Evolutionary conservation across 2,797 vertebrate species (phyloP), one percentile per base, ranked within the genome.

Genomic region (Sitta carolinensis): DNA sequence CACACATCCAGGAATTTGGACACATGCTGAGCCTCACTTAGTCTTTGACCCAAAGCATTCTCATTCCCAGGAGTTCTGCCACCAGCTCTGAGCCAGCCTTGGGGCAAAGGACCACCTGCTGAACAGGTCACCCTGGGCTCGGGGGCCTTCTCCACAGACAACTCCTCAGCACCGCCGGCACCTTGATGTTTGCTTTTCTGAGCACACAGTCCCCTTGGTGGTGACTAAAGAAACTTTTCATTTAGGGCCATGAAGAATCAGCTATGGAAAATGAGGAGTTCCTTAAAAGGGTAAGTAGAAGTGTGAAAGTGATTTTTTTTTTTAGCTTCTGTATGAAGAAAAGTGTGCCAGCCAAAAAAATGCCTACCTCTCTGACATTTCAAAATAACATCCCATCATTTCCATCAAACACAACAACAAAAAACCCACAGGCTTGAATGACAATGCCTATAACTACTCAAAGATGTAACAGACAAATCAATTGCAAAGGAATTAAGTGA

Each of bases 1-100:
- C 17, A 54, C 3, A 14, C 34, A 57, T 29, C 51, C 6, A 0
- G 8, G 22, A 72, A 78, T 58, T 0, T 16, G 34, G 50, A 27
- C 50, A 75, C 26, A 8, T 11, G 48, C 64, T 58, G 43, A 82
- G 32, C 19, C 22, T 70, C 32, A 43, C 29, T 84, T 58, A 52
- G 10, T 84, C n/a, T 47, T 15, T 77, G 54, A 91, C 29, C 38
- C 48, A 30, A 58, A 79, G 55, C 25, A 38, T 73, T 57, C 26
- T 55, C 64, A 48, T 63, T 21, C 38, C 64, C 50, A 13, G 16
- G 75, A 30, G 40, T 19, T 0, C 1, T 70, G n/a, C 50, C 38
- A 73, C 11, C 27, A 26, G 45, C 51, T 89, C 74, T 43, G 40
- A 73, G 68, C 45, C 63, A 74, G 7, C 12, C 30, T 77, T 48